Evolutionary conservation across 2,113 vertebrate genomes (phyloP), one percentile per base, ranked within the genome.

Genomic region (Anthoscopus minutus): DNA sequence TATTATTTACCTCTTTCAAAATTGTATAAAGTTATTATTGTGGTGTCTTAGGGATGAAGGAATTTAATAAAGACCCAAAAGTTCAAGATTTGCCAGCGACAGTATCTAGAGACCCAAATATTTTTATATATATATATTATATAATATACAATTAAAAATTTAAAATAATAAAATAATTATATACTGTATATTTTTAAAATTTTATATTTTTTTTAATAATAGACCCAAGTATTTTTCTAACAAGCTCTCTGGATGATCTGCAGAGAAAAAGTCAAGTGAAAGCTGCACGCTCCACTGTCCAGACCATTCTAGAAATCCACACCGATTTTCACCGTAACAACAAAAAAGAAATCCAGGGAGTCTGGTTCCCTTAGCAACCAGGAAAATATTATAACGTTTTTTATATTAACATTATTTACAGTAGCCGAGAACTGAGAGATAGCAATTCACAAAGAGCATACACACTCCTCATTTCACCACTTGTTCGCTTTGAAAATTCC

Each of bases 361-460:
- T 38, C 94, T 30, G 62, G 73, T 97, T 97, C 66, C 95, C 96
- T 86, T 57, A 40, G 95, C 81, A 97, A 97, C 96, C 60, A 91
- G 42, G 47, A 88, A 86, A 96, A 92, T 77, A 97, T 92, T 83
- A 97, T 76, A 72, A 78, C 2, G 4, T 66, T 84, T 96, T 95
- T 83, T 58, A 70, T 54, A 89, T 95, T 91, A 97, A 77, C 64
- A 45, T 81, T 95, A 97, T 94, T 96, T 97, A 91, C 69, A 88
- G 56, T 19, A 67, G 51, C 81, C 71, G 58, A 87, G 88, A 94
- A 91, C 45, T 76, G 60, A 38, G 40, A 89, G 27, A 82, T n/a
- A 74, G 19, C 62, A 90, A 60, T 91, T 94, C 62, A 95, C 37
- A 48, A 86, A 95, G 71, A 93, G 44, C 50, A 84, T 13, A 23